Base-by-base conservation (phyloP, 2,113 vertebrate species). In the Mormyrus lacerda region DNA sequence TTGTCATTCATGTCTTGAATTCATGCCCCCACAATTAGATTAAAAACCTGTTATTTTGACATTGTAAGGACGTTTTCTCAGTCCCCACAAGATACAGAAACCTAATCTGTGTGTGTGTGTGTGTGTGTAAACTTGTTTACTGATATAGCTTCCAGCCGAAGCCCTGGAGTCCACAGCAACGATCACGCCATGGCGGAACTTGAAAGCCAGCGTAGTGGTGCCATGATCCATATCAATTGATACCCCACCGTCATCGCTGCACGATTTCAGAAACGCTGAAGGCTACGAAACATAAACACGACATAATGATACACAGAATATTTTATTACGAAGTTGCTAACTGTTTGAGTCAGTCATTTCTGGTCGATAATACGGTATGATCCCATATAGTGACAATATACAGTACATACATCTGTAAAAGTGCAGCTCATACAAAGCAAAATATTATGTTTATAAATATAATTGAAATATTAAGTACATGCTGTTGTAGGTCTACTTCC, bases 171-270 rank as follows among this genome's bases (percentile, higher is more conserved):
- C 97, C 89, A 97, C 96, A 0, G 97, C 97, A 69, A 97, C 97
- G 0, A 98, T 95, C 79, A 98, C 97, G 0, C 97, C 97, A 0
- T 97, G 97, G 31, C 93, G 96, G 93, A 98, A 98, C 89, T 96
- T 98, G 94, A 98, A 98, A 89, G 97, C 97, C 90, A 98, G 90
- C 0, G 97, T 98, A 89, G 97, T 98, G 8, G 97, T 98, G 0
- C 97, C 97, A 0, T 97, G 97, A 65, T 95, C 93, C 91, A 97
- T 90, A 15, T 96, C 93, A 0, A 97, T 96, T 31, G 27, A 35
- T 35, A 73, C 65, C 65, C 65, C 65, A 48, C 87, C 87, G 39
- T 87, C 93, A 1, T 92, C 27, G 0, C 89, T 82, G 1, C 6
- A 50, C 44, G 89, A 87, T 45, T 91, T 93, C 35, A 97, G 90